These are phyloP conservation scores for Ondatra zibethicus DNA, from an alignment of 2,113 vertebrate genomes.

Conservation along the genomic window DNA sequence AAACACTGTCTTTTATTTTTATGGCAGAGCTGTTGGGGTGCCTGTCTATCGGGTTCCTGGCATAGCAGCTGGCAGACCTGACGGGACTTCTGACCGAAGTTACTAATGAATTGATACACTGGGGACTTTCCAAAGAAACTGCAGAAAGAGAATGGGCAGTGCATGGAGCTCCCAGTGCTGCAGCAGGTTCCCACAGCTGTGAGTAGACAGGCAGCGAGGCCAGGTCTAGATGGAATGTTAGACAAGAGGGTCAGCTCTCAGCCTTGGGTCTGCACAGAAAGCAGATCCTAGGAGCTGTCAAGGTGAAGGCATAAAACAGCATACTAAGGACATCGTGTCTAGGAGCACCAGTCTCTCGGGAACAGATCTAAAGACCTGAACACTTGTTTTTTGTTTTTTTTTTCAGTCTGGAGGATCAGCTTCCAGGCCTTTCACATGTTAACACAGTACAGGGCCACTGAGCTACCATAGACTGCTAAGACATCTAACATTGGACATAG, in stretches of 20 bases:
- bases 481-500: neutral
- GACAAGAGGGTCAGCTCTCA: neutral
- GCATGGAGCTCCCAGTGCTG: neutral
- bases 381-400: no score
- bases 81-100: constrained; percentile 11
- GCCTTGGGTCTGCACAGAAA: neutral
- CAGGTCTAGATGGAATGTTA: neutral
- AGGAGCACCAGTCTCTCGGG: neutral
- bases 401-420: neutral
- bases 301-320: neutral
- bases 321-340: neutral
- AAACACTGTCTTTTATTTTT: neutral
- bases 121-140: neutral
- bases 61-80: neutral
- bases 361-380: neutral
- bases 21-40: neutral
- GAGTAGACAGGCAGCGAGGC: neutral
- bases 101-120: neutral
- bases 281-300: neutral
- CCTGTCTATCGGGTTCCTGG: constrained; percentile 8
- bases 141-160: neutral
- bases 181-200: neutral
- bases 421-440: neutral
- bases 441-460: neutral
- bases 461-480: neutral